A percentile compares a stretch with the other conserved stretches of the same genome.
phyloP scores from a whole-genome alignment of 2,888 invertebrate species.

The Caenorhabditis afra region DNA sequence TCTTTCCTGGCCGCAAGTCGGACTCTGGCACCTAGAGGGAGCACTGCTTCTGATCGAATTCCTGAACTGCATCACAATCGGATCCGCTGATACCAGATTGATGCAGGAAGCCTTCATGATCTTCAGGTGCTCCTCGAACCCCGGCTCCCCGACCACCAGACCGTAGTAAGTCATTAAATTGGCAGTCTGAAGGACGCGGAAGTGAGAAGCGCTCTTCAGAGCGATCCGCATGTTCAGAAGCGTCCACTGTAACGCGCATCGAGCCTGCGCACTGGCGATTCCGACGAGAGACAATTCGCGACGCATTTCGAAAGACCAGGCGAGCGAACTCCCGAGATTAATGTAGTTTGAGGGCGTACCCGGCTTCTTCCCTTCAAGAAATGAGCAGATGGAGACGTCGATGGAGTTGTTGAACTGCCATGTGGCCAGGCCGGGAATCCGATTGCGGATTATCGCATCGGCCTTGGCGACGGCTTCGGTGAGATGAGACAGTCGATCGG shows the following conservation, averaged over 20 bases:
- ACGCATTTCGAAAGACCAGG: constrained; percentile 55
- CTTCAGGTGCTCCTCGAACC: constrained; percentile 20
- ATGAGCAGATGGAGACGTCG: constrained; percentile 6
- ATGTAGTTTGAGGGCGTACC: constrained; percentile 34
- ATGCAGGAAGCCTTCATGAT: constrained; percentile 25
- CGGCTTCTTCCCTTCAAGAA: constrained; percentile 12
- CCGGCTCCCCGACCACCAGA: constrained; percentile 25
- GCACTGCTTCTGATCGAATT: constrained; percentile 20
- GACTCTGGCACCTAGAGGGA: constrained; percentile 37
- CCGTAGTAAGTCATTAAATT: constrained; percentile 36
- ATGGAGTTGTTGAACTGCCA: constrained; percentile 43
- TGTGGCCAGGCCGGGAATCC: constrained; percentile 27
- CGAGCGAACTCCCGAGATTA: constrained; percentile 37
- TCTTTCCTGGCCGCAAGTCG: constrained; percentile 13
- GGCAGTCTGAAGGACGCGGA: constrained; percentile 42
- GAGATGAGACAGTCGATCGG: constrained; percentile 40
- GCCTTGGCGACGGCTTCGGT: constrained; percentile 22
- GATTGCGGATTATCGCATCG: constrained; percentile 37
- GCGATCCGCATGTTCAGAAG: constrained; percentile 41
- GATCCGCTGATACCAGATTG: constrained; percentile 30
- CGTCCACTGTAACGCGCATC: constrained; percentile 36
- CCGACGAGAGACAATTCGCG: constrained; percentile 37
- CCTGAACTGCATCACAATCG: constrained; percentile 45
- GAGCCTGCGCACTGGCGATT: constrained; percentile 33
- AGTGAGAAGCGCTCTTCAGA: constrained; percentile 28